These are phyloP conservation scores for Drosophila multiciliata DNA, from an alignment of 2,888 invertebrate species.

Conservation along the genomic window DNA sequence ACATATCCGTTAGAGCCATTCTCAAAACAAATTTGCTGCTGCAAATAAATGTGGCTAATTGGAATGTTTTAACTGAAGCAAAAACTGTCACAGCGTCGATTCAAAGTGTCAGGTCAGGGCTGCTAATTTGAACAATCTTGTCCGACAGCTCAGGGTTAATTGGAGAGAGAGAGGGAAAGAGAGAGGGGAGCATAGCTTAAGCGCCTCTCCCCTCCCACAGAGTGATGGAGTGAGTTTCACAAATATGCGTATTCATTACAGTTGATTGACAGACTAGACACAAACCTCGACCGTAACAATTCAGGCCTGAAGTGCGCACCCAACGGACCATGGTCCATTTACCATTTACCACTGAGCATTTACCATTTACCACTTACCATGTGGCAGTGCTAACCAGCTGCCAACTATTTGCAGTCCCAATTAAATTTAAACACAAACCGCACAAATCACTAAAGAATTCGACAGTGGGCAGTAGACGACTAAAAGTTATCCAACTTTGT, in stretches of 20 bases:
- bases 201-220: background rate
- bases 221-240: constrained; percentile 39
- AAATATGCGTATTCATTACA: constrained; percentile 79
- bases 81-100: constrained; percentile 38
- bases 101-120: constrained; percentile 65
- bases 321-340: constrained; percentile 76
- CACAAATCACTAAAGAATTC: constrained; percentile 31
- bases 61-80: constrained; percentile 15
- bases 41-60: constrained; percentile 1
- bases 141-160: constrained; percentile 74
- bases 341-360: constrained; percentile 48
- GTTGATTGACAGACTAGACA: constrained; percentile 73
- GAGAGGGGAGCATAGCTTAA: constrained; percentile 6
- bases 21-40: background rate
- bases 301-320: constrained; percentile 74
- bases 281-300: constrained; percentile 62
- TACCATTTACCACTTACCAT: constrained; percentile 37
- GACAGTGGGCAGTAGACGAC: background rate
- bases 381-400: constrained; percentile 34
- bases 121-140: constrained; percentile 39
- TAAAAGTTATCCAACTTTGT: constrained; percentile 3
- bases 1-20: background rate
- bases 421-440: constrained; percentile 50
- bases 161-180: constrained; percentile 22
- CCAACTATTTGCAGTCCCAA: constrained; percentile 64